These are phyloP conservation scores for Theocolax elegans DNA, from an alignment of 1,140 invertebrate species.

Conservation along the genomic window DNA sequence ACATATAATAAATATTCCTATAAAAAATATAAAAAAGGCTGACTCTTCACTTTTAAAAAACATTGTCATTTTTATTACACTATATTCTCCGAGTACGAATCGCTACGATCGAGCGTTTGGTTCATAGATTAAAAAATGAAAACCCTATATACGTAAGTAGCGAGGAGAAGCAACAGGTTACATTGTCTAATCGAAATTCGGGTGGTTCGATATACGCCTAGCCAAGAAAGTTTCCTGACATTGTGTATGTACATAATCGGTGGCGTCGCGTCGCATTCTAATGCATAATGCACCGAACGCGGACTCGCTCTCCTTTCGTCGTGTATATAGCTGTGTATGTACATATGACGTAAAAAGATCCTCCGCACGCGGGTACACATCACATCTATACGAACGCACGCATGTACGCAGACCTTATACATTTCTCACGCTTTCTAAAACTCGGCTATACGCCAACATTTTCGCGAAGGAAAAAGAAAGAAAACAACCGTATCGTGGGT, in stretches of 20 bases:
- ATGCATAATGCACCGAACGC: neutral
- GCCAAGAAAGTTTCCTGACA: constrained; percentile 12
- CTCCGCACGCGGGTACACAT: too few species aligned
- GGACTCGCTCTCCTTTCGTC: neutral
- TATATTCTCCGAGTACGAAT: too few species aligned
- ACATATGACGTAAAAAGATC: too few species aligned
- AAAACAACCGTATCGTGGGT: neutral
- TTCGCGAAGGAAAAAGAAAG: neutral
- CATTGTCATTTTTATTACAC: too few species aligned
- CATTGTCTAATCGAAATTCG: too few species aligned
- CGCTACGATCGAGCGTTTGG: too few species aligned
- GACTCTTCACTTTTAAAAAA: too few species aligned
- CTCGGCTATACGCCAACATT: neutral
- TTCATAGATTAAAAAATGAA: too few species aligned
- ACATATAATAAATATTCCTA: too few species aligned
- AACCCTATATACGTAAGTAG: too few species aligned
- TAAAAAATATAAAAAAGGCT: too few species aligned
- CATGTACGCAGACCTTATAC: neutral
- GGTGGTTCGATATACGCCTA: neutral
- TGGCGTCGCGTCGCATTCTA: neutral
- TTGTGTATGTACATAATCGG: constrained; percentile 30
- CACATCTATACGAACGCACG: neutral
- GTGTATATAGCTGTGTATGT: neutral
- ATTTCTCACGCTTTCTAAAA: constrained; percentile 15
- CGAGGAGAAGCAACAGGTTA: too few species aligned